These are phyloP conservation scores for Moxostoma hubbsi DNA, from an alignment of 2,797 vertebrate genomes.

Conservation along the genomic window DNA sequence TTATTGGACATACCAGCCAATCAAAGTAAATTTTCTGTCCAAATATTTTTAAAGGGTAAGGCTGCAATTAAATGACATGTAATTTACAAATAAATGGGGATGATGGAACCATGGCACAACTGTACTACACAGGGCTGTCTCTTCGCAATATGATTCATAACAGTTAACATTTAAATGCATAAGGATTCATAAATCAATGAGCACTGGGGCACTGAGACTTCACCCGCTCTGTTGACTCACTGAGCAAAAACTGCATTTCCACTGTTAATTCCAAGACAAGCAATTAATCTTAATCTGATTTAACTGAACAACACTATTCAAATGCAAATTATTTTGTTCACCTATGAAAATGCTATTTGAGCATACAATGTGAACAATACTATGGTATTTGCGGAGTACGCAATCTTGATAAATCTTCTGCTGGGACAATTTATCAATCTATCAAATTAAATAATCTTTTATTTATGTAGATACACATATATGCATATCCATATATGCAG, in stretches of 20 bases:
- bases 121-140: background rate
- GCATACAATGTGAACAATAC: slow-evolving; percentile 22
- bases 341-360: slow-evolving; percentile 53
- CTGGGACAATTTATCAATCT: background rate
- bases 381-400: background rate
- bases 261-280: slow-evolving; percentile 34
- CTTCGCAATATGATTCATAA: slow-evolving; percentile 59
- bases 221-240: slow-evolving; percentile 53
- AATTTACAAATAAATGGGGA: slow-evolving; percentile 4
- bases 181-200: slow-evolving; percentile 46
- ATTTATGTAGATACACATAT: no score
- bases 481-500: no score
- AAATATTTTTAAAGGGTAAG: slow-evolving; percentile 12
- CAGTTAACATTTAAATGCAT: slow-evolving; percentile 60
- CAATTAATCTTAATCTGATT: slow-evolving; percentile 57
- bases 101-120: background rate
- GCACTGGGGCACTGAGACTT: slow-evolving; percentile 31
- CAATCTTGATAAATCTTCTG: slow-evolving; percentile 47
- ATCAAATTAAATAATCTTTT: slow-evolving; percentile 1
- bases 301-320: slow-evolving; percentile 57
- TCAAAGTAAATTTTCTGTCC: slow-evolving; percentile 1
- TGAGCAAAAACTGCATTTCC: slow-evolving; percentile 42
- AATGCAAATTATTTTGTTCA: slow-evolving; percentile 49
- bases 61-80: slow-evolving; percentile 2
- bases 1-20: background rate